Conservation (phyloP, 2,797 vertebrate genomes). For the Notolepis coatsorum region DNA sequence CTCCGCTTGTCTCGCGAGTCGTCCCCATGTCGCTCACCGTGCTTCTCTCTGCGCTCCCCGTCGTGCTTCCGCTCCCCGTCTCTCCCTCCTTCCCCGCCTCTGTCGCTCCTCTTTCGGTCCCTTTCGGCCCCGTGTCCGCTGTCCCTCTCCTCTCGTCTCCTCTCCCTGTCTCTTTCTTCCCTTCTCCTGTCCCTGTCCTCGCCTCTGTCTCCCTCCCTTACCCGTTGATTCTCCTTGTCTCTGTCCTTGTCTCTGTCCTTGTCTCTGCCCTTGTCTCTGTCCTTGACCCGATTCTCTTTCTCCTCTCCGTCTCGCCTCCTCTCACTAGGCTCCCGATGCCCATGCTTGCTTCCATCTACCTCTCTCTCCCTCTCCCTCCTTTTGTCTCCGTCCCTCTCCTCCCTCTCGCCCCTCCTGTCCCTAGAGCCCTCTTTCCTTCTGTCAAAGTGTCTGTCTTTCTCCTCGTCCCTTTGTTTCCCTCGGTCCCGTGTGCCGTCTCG, state of each 20-base stretch:
- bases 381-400: conserved; percentile 58
- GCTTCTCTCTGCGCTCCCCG: conserved; percentile 39
- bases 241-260: conserved; percentile 62
- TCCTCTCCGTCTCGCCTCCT: conserved; percentile 47
- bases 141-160: conserved; percentile 65
- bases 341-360: conserved; percentile 24
- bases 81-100: background rate
- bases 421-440: conserved; percentile 55
- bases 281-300: conserved; percentile 41
- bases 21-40: conserved; percentile 45
- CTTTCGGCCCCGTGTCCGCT: conserved; percentile 55
- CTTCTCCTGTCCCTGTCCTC: conserved; percentile 60
- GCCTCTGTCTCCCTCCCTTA: conserved; percentile 67
- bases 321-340: conserved; percentile 29
- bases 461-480: conserved; percentile 57
- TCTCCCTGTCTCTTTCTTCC: conserved; percentile 39
- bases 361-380: conserved; percentile 49
- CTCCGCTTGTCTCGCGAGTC: conserved; percentile 50
- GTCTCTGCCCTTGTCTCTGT: conserved; percentile 70
- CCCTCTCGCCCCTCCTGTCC: conserved; percentile 65
- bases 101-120: conserved; percentile 24
- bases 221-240: conserved; percentile 59
- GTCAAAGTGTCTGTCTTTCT: conserved; percentile 49
- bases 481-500: conserved; percentile 65
- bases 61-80: conserved; percentile 25